Evolutionary conservation across 1,140 invertebrate species (phyloP), one percentile per base, ranked within the genome.

Genomic region (Lysiphlebus fabarum): DNA sequence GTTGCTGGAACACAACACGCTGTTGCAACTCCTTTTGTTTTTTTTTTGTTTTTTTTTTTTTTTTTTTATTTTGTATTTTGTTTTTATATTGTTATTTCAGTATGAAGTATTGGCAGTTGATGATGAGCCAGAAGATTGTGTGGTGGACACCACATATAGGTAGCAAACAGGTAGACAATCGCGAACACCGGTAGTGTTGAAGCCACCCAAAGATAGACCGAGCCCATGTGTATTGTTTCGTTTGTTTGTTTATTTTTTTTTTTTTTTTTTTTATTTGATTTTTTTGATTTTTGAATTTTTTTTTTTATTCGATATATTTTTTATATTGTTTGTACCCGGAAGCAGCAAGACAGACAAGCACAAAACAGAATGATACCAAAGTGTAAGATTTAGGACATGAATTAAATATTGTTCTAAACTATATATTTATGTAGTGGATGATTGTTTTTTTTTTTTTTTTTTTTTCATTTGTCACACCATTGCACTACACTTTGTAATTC

Each of bases 1-100:
- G 92, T 89, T 96, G 92, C 88, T 94, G 89, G 84, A 92, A 90
- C 83, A 89, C 87, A 85, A 88, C 87, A 84, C 89, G 87, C 82
- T 90, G 86, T 84, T 90, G 87, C 83, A 89, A 86, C 85, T 90
- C 88, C 87, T 90, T 84, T 79, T 79, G 73, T 61, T 61, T 55
- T 50, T 34, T 42, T 51, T 17, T 58, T 58, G 40, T 36, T 58
- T 50, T 58, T 54, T n/a, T 42, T 54, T 54, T 51, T 43, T 49
- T 34, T 54, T 49, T 54, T 47, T 57, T 49, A 49, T 48, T 26
- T 26, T 26, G 17, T 26, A 26, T 26, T 26, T 26, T 26, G 1
- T 26, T 26, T 58, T 42, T 2, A 26, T n/a, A 26, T 9, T 37
- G 48, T 58, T 50, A 67, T n/a, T n/a, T n/a, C n/a, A n/a, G n/a